phyloP scores from a whole-genome alignment of 1,140 invertebrate species.

The Oreohelix idahoensis region DNA sequence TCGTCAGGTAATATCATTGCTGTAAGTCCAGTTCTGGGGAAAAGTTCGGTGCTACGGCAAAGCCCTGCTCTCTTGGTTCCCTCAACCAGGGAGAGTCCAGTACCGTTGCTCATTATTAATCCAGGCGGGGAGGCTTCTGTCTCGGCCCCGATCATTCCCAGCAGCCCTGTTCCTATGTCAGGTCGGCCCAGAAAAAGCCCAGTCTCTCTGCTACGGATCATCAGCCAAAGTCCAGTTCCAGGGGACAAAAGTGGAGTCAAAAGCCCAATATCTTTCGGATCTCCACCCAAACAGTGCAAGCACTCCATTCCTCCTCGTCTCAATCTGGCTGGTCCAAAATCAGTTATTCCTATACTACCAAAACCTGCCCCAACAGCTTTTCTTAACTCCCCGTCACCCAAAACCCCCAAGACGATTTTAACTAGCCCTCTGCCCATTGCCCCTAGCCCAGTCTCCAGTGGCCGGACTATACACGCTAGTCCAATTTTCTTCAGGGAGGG shows the following conservation, averaged over 20 bases:
- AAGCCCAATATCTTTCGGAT: conserved; percentile 30
- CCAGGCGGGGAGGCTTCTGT: background rate
- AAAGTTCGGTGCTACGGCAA: conserved; percentile 20
- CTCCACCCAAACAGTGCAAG: conserved; percentile 34
- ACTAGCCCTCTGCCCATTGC: conserved; percentile 33
- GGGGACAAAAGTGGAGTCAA: background rate
- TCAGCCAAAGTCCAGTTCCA: conserved; percentile 11
- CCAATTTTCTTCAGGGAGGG: conserved; percentile 22
- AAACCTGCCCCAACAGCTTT: conserved; percentile 6
- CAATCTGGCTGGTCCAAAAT: conserved; percentile 27
- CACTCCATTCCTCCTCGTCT: conserved; percentile 23
- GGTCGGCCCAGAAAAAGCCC: conserved; percentile 32
- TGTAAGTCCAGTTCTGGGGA: background rate
- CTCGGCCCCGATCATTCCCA: background rate
- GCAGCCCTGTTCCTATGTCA: conserved; percentile 30
- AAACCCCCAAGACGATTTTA: conserved; percentile 8
- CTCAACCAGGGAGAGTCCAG: conserved; percentile 26
- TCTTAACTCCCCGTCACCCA: conserved; percentile 1
- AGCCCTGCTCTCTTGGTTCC: conserved; percentile 27
- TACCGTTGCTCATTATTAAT: conserved; percentile 29
- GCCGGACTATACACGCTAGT: background rate
- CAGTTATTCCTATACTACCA: conserved; percentile 28
- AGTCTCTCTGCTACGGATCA: conserved; percentile 3
- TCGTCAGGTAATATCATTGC: background rate
- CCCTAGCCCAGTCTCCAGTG: background rate